Evolutionary conservation across 1,140 invertebrate genomes (phyloP).

Genomic region (Rhizoglyphus robini): DNA sequence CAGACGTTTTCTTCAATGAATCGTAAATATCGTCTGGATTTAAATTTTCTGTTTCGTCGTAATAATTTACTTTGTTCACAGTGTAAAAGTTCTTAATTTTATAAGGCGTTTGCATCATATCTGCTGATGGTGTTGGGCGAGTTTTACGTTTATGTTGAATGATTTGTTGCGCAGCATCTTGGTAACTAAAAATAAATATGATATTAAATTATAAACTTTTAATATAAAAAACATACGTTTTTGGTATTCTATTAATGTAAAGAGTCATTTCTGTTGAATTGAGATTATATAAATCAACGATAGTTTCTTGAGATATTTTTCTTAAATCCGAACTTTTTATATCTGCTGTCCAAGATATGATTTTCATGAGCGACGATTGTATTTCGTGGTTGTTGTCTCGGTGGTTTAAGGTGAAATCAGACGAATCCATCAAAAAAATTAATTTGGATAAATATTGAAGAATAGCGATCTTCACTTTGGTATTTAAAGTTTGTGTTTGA

Average conservation of each 20-base stretch:
- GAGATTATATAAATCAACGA: slow-evolving; percentile 74
- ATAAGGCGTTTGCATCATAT: slow-evolving; percentile 3
- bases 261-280: slow-evolving; percentile 73
- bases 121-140: background rate
- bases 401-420: slow-evolving; percentile 34
- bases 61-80: slow-evolving; percentile 2
- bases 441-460: slow-evolving; percentile 36
- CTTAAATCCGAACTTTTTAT: slow-evolving; percentile 54
- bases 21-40: slow-evolving; percentile 67
- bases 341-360: slow-evolving; percentile 43
- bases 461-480: slow-evolving; percentile 33
- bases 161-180: slow-evolving; percentile 64
- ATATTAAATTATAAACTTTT: background rate
- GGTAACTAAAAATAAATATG: slow-evolving; percentile 31
- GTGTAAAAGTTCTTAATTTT: background rate
- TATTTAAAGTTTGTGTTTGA: slow-evolving; percentile 73
- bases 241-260: slow-evolving; percentile 62
- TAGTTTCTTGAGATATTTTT: slow-evolving; percentile 54
- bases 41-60: slow-evolving; percentile 48
- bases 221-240: slow-evolving; percentile 42
- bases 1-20: slow-evolving; percentile 72
- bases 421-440: slow-evolving; percentile 34
- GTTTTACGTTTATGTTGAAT: slow-evolving; percentile 60
- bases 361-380: slow-evolving; percentile 37
- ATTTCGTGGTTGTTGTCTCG: slow-evolving; percentile 30